A percentile compares a stretch with the other conserved stretches of the same genome.
phyloP scores from a whole-genome alignment of 2,113 vertebrate genomes.

The Lophius piscatorius region DNA sequence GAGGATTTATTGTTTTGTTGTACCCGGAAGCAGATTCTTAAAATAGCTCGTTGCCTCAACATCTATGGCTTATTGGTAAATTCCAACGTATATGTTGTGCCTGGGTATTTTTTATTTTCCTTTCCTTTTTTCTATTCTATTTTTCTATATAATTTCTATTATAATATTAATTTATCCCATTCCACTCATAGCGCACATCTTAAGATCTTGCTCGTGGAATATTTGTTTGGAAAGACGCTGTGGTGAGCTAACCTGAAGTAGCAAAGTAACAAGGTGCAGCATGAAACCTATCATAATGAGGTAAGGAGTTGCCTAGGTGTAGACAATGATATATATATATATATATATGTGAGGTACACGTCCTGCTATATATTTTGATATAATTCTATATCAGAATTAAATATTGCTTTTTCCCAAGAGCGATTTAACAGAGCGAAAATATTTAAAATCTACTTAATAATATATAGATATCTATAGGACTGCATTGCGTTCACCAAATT shows the following conservation, averaged over 20 bases:
- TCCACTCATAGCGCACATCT: neutral
- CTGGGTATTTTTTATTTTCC: too few species aligned
- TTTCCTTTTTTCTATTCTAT: too few species aligned
- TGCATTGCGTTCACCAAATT: too few species aligned
- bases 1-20: conserved; percentile 65
- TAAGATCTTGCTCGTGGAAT: neutral
- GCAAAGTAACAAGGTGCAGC: conserved; percentile 53
- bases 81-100: neutral
- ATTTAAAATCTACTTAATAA: too few species aligned
- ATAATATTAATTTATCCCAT: neutral
- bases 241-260: conserved; percentile 34
- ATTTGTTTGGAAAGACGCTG: conserved; percentile 27
- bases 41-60: conserved; percentile 35
- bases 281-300: conserved; percentile 62
- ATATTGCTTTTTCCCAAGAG: too few species aligned
- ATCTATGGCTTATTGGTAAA: neutral
- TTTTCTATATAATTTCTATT: too few species aligned
- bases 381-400: too few species aligned
- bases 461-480: too few species aligned
- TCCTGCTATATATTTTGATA: too few species aligned
- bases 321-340: neutral
- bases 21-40: conserved; percentile 35
- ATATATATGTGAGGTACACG: too few species aligned
- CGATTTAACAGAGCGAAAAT: too few species aligned
- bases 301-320: conserved; percentile 46